Evolutionary conservation across 35 echinoderm and acorn worm genomes (phyloP), one percentile per base, ranked within the genome.

Genomic region (Eucidaris tribuloides): DNA sequence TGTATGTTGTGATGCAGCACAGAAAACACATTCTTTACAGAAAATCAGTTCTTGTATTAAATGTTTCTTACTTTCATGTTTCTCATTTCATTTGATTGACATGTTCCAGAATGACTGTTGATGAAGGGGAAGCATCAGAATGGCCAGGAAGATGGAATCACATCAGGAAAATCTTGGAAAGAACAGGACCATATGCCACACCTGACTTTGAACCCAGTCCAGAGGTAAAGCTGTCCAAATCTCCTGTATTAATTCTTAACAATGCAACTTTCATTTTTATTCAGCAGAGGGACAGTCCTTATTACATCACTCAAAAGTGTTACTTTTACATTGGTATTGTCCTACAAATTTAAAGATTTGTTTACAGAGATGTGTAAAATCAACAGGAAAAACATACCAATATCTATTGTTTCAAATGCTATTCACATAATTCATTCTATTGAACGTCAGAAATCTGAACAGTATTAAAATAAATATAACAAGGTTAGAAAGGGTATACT

Each of bases 141-240:
- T 98, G 90, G 95, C 33, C 82, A 74, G 95, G 91, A 40, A 79
- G 96, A 62, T 99, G 96, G 96, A 90, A 85, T 23, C 96, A 99
- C 79, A 79, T 99, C 23, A 66, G 81, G 0, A 99, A 93, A 40
- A 45, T 99, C 3, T 76, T 99, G 52, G 96, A 99, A 63, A 86
- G 96, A 81, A 72, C 80, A 31, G 96, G 96, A 44, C 96, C 96
- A 32, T 93, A 93, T 83, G 96, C 96, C 45, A 91, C 93, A 61
- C 83, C 91, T 54, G 96, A 99, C 46, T 99, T 99, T 90, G 96
- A 99, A 83, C 82, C 91, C 65, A 93, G 90, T 48, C 65, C 96
- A 71, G 96, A 93, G 62, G 96, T 99, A 77, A 43, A 27, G 55
- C 48, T n/a, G n/a, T n/a, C n/a, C n/a, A n/a, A n/a, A n/a, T n/a